Percentiles rank a stretch among this genome's conserved stretches.
These are phyloP conservation scores for Porites cylindrica DNA, from an alignment of 92 coral and sea anemone genomes.

Conservation along the genomic window DNA sequence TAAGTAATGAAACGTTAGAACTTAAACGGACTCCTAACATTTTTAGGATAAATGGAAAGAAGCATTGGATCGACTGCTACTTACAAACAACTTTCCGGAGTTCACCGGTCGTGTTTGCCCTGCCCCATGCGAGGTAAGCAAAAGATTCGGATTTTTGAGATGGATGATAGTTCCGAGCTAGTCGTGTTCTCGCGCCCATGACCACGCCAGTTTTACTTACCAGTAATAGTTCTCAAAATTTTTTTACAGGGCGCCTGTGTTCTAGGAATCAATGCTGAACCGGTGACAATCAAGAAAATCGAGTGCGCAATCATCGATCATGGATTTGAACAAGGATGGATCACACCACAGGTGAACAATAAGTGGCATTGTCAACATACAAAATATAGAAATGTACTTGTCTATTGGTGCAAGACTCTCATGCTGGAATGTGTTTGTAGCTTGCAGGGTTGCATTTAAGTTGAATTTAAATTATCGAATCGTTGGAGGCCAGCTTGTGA, in stretches of 20 bases:
- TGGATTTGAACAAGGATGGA: slow-evolving; percentile 97
- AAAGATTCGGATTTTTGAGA: neutral
- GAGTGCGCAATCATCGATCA: slow-evolving; percentile 96
- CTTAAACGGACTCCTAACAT: neutral
- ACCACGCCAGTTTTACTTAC: neutral
- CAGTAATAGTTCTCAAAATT: neutral
- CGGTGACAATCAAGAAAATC: slow-evolving; percentile 97
- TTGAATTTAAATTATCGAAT: too few relatives aligned
- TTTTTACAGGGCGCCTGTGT: slow-evolving; percentile 94
- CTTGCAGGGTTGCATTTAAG: too few relatives aligned
- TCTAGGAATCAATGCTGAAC: slow-evolving; percentile 93
- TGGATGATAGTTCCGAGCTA: too few relatives aligned
- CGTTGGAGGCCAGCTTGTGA: too few relatives aligned
- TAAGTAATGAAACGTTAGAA: neutral
- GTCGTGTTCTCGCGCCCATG: too few relatives aligned
- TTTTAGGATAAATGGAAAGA: slow-evolving; percentile 93
- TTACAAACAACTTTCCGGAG: slow-evolving; percentile 97
- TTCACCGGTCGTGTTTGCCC: slow-evolving; percentile 99
- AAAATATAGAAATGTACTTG: neutral
- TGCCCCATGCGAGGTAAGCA: slow-evolving; percentile 95
- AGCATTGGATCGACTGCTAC: slow-evolving; percentile 90
- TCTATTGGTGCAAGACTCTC: neutral
- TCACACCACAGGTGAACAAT: slow-evolving; percentile 86
- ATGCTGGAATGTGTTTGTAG: neutral
- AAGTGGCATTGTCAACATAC: neutral